Conservation (phyloP, 2,888 invertebrate genomes). For the Yponomeuta plumbellus region DNA sequence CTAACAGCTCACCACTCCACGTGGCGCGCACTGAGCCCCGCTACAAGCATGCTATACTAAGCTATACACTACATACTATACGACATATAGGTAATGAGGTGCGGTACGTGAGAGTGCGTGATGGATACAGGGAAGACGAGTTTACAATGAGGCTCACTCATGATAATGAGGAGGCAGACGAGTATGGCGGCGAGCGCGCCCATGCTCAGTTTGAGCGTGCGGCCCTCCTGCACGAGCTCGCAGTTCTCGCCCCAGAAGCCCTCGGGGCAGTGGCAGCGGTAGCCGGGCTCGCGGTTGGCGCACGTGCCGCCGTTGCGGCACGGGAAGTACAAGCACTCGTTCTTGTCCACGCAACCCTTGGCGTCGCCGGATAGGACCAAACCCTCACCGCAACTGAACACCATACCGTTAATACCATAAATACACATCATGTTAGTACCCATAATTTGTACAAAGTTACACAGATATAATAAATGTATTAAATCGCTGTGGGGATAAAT, state of each 20-base stretch:
- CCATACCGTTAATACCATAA: conserved; percentile 36
- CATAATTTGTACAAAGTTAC: background rate
- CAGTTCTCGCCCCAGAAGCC: conserved; percentile 97
- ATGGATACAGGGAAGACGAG: conserved; percentile 18
- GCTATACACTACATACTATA: conserved; percentile 24
- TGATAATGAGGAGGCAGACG: conserved; percentile 96
- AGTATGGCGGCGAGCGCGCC: conserved; percentile 98
- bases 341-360: conserved; percentile 96
- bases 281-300: conserved; percentile 92
- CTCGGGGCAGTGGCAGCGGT: conserved; percentile 93
- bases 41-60: conserved; percentile 53
- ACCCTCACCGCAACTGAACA: conserved; percentile 93
- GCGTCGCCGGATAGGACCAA: conserved; percentile 92
- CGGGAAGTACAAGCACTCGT: conserved; percentile 95
- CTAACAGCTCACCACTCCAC: conserved; percentile 38
- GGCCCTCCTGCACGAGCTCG: conserved; percentile 94
- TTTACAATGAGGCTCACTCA: conserved; percentile 84
- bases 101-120: conserved; percentile 35
- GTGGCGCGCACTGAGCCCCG: conserved; percentile 70
- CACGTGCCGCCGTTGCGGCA: conserved; percentile 96
- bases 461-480: background rate
- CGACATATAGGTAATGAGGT: conserved; percentile 36
- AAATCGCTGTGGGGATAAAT: background rate
- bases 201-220: conserved; percentile 96
- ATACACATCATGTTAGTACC: conserved; percentile 33